Evolutionary conservation across 2,888 invertebrate genomes (phyloP).

Genomic region (Eulithis testata): DNA sequence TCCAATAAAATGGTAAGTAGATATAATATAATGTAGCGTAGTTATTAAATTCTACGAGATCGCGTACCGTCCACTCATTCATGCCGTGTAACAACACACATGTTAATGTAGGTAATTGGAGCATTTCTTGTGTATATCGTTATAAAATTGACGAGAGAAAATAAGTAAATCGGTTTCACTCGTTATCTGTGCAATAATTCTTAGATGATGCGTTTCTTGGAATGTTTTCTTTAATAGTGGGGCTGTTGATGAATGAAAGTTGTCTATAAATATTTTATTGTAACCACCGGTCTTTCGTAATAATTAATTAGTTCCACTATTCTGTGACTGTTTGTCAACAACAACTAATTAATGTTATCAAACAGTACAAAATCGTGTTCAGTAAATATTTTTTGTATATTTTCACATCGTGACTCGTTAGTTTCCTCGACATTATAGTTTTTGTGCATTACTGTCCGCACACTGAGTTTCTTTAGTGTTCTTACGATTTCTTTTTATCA

Average conservation of each 20-base stretch:
- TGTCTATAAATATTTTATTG: too few species aligned
- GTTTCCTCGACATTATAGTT: constrained; percentile 27
- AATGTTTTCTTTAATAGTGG: constrained; percentile 6
- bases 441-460: constrained; percentile 18
- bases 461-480: constrained; percentile 10
- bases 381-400: constrained; percentile 1
- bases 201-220: constrained; percentile 12
- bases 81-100: constrained; percentile 9
- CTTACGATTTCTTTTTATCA: constrained; percentile 22
- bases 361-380: constrained; percentile 1
- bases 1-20: too few species aligned
- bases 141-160: constrained; percentile 29
- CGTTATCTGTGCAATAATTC: constrained; percentile 23
- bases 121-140: constrained; percentile 33
- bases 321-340: too few species aligned
- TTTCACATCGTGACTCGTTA: constrained; percentile 1
- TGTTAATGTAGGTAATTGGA: constrained; percentile 39
- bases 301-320: too few species aligned
- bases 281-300: too few species aligned
- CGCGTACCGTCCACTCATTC: neutral
- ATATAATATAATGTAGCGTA: too few species aligned
- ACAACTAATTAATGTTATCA: too few species aligned
- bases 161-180: constrained; percentile 40
- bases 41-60: constrained; percentile 7
- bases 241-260: too few species aligned